phyloP scores from a whole-genome alignment of 1,140 invertebrate species.

The Littorina saxatilis region DNA sequence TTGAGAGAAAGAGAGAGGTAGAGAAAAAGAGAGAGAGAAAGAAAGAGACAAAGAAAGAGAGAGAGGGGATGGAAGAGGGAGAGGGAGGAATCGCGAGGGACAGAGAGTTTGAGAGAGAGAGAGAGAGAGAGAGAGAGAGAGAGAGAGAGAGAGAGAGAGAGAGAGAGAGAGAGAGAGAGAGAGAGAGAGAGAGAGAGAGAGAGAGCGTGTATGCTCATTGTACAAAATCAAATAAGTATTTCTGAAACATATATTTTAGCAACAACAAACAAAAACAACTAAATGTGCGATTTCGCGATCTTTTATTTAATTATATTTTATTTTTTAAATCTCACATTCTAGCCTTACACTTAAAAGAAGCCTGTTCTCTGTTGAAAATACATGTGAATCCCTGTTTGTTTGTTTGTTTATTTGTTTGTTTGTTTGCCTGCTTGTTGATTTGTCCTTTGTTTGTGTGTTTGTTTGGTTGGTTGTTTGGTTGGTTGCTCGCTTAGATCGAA shows the following conservation, averaged over 20 bases:
- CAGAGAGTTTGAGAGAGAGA: too few relatives aligned
- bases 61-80: neutral
- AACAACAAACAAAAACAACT: too few relatives aligned
- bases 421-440: too few relatives aligned
- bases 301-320: too few relatives aligned
- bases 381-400: too few relatives aligned
- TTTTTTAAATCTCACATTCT: too few relatives aligned
- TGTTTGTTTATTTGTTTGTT: too few relatives aligned
- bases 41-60: constrained; percentile 18
- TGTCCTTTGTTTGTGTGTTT: too few relatives aligned
- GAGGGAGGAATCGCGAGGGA: neutral
- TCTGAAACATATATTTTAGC: neutral
- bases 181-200: neutral
- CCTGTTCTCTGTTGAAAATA: too few relatives aligned
- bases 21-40: constrained; percentile 20
- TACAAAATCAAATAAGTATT: neutral
- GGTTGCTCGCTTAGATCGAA: too few relatives aligned
- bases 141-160: neutral
- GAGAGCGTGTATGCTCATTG: neutral
- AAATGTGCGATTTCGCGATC: neutral
- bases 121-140: neutral
- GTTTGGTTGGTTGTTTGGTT: too few relatives aligned
- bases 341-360: too few relatives aligned
- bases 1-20: constrained; percentile 4
- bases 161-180: neutral